Evolutionary conservation across 1,140 invertebrate genomes (phyloP), one percentile per base, ranked within the genome.

Genomic region (Eumeta japonica): DNA sequence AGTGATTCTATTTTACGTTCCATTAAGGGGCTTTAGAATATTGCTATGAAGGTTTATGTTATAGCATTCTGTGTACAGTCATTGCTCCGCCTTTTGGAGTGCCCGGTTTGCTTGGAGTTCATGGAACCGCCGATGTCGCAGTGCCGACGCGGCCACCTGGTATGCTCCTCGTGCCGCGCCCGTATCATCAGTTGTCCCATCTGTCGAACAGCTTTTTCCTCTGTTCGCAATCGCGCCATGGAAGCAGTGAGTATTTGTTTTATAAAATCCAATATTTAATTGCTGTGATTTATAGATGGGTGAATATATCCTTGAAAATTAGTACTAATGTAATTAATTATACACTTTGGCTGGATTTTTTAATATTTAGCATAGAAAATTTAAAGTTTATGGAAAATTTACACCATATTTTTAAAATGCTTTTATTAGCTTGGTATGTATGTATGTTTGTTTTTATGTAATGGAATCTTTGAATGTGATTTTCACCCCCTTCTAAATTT

Each of bases 91-190:
- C 59, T 80, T 40, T 53, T 81, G 52, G 79, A 80, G 53, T 81
- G 79, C 45, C 79, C 79, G 2, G 78, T 81, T 42, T 80, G 78
- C 51, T 63, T 79, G 48, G 79, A 81, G 46, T 75, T 70, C 45
- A 79, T 79, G 65, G 62, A 77, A 43, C 75, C 78, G 35, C 78
- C 79, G 13, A 76, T 79, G 37, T 52, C 59, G 48, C 79, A 80
- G 58, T 81, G 79, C 57, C 62, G 70, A 38, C 77, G 74, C 50
- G 79, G 78, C 3, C 78, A 80, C 53, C 61, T 79, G 3, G 57
- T 79, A 28, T 80, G 77, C 52, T 50, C 44, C 4, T 44, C 55
- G 5, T 79, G 78, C 54, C 68, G 77, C 32, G 41, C 53, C 29
- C 68, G 73, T 2, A 60, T 79, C 3, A 42, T 56, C 13, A 35